Conservation (phyloP, 2,888 invertebrate genomes). For the Isoperla grammatica region DNA sequence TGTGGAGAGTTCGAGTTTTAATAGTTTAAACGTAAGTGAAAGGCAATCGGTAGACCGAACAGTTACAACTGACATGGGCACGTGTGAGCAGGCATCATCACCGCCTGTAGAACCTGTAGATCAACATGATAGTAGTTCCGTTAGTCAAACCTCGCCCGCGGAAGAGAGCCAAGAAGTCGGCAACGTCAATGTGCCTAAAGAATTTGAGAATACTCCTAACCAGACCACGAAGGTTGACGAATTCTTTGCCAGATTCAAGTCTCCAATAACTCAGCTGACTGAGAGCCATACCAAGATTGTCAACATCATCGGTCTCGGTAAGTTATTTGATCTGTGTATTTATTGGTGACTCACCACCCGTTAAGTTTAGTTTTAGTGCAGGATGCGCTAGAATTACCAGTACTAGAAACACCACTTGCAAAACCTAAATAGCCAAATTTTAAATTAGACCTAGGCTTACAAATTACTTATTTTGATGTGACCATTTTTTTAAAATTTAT, state of each 20-base stretch:
- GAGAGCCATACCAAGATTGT: conserved; percentile 58
- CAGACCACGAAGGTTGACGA: conserved; percentile 37
- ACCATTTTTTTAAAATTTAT: too few relatives aligned
- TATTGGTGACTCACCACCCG: too few relatives aligned
- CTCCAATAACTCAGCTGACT: conserved; percentile 42
- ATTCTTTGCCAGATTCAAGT: conserved; percentile 44
- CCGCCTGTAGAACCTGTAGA: neutral
- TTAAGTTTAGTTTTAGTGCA: too few relatives aligned
- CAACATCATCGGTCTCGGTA: conserved; percentile 57
- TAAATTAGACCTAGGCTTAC: too few relatives aligned
- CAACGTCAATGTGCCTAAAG: neutral
- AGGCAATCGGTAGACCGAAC: conserved; percentile 30
- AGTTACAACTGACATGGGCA: neutral
- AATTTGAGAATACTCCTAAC: conserved; percentile 7
- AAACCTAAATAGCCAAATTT: too few relatives aligned
- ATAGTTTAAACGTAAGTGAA: conserved; percentile 33
- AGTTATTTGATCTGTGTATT: conserved; percentile 40
- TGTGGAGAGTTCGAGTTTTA: conserved; percentile 32
- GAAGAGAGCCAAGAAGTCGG: neutral
- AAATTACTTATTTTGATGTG: too few relatives aligned
- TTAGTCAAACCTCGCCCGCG: neutral
- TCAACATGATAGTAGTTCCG: neutral
- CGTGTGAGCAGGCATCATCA: neutral
- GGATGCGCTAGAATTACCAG: too few relatives aligned
- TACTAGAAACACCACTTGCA: too few relatives aligned